These are phyloP conservation scores for Carassius gibelio DNA, from an alignment of 2,113 vertebrate species.

Conservation along the genomic window DNA sequence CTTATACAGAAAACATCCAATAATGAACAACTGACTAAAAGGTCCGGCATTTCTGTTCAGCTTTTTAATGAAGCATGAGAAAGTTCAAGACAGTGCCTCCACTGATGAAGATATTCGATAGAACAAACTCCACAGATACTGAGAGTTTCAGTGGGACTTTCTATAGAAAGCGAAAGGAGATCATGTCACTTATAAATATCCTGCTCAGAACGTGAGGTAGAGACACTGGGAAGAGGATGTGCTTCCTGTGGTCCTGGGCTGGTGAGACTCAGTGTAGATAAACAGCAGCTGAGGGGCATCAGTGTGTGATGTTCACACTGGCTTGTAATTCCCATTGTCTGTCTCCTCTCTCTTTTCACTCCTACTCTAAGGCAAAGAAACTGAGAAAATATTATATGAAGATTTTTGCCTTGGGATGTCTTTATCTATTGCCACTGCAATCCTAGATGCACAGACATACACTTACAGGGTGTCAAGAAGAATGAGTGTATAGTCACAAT, in stretches of 20 bases:
- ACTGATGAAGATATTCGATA: constrained; percentile 44
- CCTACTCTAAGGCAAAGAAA: background rate
- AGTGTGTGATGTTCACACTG: constrained; percentile 18
- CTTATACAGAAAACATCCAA: constrained; percentile 18
- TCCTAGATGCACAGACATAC: background rate
- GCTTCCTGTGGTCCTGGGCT: constrained; percentile 63
- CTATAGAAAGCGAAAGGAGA: constrained; percentile 48
- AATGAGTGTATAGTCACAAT: background rate
- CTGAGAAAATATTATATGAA: constrained; percentile 10
- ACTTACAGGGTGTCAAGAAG: background rate
- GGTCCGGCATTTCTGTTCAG: background rate
- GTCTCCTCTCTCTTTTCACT: background rate
- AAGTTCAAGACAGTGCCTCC: constrained; percentile 49
- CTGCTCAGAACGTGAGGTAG: constrained; percentile 17
- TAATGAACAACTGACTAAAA: constrained; percentile 29
- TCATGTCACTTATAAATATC: constrained; percentile 62
- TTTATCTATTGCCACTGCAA: constrained; percentile 1
- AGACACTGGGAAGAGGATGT: constrained; percentile 57
- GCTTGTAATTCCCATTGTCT: constrained; percentile 34
- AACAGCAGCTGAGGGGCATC: constrained; percentile 53
- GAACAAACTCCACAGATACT: constrained; percentile 50
- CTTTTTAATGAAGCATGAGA: constrained; percentile 42
- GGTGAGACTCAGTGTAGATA: constrained; percentile 31
- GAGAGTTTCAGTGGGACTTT: constrained; percentile 54
- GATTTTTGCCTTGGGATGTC: background rate